phyloP scores from a whole-genome alignment of 2,113 vertebrate species.

The Amphilophus citrinellus region DNA sequence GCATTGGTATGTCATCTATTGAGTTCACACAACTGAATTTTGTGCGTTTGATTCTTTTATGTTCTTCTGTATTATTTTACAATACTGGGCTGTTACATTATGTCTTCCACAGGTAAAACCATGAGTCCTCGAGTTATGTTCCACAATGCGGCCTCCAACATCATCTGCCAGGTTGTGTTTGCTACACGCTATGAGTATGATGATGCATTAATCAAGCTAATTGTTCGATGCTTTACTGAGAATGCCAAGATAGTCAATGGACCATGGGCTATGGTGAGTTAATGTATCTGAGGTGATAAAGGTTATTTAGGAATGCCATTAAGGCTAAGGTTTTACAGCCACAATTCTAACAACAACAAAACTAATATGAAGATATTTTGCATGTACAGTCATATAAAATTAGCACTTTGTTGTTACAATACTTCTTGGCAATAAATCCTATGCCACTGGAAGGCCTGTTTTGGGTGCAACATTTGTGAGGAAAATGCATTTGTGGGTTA shows the following conservation, averaged over 20 bases:
- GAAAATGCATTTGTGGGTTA: no score
- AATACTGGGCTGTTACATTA: not conserved
- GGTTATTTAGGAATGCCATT: not conserved
- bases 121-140: slow-evolving; percentile 69
- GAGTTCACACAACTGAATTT: not conserved
- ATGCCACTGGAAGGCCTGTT: no score
- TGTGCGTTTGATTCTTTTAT: not conserved
- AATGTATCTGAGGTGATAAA: not conserved
- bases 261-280: slow-evolving; percentile 73
- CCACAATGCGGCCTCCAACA: not conserved
- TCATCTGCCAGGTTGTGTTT: slow-evolving; percentile 53
- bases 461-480: no score
- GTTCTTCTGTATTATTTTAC: not conserved
- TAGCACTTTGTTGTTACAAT: no score
- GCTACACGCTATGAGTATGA: slow-evolving; percentile 76
- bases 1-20: slow-evolving; percentile 43
- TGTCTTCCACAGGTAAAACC: slow-evolving; percentile 37
- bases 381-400: no score
- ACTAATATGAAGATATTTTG: no score
- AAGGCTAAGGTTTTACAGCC: not conserved
- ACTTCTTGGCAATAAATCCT: no score
- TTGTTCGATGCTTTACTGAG: slow-evolving; percentile 61
- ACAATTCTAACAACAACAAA: no score
- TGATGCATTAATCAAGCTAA: slow-evolving; percentile 62
- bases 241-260: slow-evolving; percentile 65